These are phyloP conservation scores for Myzus persicae DNA, from an alignment of 1,140 invertebrate species.

Conservation along the genomic window DNA sequence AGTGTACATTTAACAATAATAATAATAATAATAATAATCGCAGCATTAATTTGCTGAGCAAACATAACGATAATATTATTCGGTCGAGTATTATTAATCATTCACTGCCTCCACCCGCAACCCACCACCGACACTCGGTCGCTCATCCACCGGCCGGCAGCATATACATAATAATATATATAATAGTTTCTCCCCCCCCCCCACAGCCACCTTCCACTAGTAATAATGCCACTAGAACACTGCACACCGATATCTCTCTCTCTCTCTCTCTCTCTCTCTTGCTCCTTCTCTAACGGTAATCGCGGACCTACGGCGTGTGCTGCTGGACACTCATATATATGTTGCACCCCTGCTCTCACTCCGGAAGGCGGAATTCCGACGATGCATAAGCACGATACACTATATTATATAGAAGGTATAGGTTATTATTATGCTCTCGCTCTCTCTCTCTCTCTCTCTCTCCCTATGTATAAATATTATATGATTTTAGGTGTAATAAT, in stretches of 20 bases:
- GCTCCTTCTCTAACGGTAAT: neutral
- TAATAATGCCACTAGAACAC: neutral
- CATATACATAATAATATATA: neutral
- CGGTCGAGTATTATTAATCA: conserved; percentile 16
- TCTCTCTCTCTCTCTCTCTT: neutral
- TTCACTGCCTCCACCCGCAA: neutral
- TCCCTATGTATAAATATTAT: neutral
- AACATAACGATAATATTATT: conserved; percentile 34
- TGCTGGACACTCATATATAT: neutral
- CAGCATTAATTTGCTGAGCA: conserved; percentile 4
- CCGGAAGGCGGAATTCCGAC: neutral
- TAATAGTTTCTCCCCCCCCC: neutral
- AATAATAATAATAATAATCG: neutral
- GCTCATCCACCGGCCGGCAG: neutral
- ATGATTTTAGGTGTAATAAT: neutral
- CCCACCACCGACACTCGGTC: neutral
- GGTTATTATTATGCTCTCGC: neutral
- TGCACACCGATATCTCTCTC: neutral
- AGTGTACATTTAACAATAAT: neutral
- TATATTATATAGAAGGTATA: neutral
- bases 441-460: no score
- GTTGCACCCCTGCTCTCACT: neutral
- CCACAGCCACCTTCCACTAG: neutral
- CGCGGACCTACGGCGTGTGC: neutral
- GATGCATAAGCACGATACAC: neutral